Percentiles rank a stretch among this genome's conserved stretches.
These are phyloP conservation scores for Agrotis clavis DNA, from an alignment of 2,888 invertebrate species.

Conservation along the genomic window DNA sequence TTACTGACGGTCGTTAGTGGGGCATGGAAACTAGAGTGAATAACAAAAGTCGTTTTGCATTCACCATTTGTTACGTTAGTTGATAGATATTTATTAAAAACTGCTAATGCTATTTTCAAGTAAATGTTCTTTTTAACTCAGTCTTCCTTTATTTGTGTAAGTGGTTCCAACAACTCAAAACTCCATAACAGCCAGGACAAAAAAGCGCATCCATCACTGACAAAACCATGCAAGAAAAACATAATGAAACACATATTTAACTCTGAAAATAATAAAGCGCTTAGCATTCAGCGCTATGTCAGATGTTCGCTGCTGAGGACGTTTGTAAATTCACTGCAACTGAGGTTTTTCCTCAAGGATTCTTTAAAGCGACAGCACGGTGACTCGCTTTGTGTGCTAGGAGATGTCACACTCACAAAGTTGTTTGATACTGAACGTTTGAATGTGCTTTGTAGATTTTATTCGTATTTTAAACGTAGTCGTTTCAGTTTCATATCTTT, in stretches of 20 bases:
- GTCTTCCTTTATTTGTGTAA: too few relatives aligned
- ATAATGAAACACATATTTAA: conserved; percentile 14
- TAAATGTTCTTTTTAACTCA: too few relatives aligned
- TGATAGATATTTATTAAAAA: neutral
- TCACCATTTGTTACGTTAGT: neutral
- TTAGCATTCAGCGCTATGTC: conserved; percentile 27
- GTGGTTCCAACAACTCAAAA: neutral
- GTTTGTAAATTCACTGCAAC: conserved; percentile 31
- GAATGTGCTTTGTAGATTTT: conserved; percentile 5
- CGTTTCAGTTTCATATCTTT: neutral
- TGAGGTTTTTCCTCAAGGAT: conserved; percentile 27
- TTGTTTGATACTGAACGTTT: conserved; percentile 3
- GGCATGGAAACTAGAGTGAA: conserved; percentile 17
- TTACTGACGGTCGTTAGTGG: conserved; percentile 22
- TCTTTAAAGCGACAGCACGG: conserved; percentile 14
- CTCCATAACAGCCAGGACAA: neutral
- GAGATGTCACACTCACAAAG: conserved; percentile 15
- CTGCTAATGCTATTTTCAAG: too few relatives aligned
- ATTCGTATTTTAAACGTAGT: neutral
- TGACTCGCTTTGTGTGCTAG: conserved; percentile 4
- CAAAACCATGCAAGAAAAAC: conserved; percentile 7
- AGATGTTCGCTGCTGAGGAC: conserved; percentile 24
- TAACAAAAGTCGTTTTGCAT: conserved; percentile 9
- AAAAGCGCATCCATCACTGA: neutral
- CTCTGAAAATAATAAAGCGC: conserved; percentile 33